phyloP scores from a whole-genome alignment of 2,888 invertebrate species.

The Aphidius colemani region DNA sequence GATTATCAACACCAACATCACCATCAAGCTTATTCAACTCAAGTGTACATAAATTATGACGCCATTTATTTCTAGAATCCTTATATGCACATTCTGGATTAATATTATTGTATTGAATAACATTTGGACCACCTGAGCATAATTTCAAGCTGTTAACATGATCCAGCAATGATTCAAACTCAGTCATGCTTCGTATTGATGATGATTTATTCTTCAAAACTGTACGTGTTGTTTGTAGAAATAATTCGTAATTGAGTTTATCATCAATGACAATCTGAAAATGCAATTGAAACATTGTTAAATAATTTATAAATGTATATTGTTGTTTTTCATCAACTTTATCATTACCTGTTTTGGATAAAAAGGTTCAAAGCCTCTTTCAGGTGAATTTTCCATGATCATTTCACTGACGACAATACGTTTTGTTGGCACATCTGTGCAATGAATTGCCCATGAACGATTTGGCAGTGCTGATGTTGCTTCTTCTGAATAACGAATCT shows the following conservation, averaged over 20 bases:
- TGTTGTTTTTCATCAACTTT: background rate
- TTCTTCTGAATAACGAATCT: slow-evolving; percentile 34
- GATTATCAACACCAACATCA: slow-evolving; percentile 6
- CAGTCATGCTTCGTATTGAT: slow-evolving; percentile 31
- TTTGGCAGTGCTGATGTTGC: slow-evolving; percentile 37
- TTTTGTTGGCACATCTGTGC: slow-evolving; percentile 35
- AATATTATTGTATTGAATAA: slow-evolving; percentile 35
- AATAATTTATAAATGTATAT: background rate
- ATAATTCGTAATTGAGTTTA: slow-evolving; percentile 38
- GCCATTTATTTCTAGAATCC: slow-evolving; percentile 39
- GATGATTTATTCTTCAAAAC: slow-evolving; percentile 36
- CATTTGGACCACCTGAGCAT: slow-evolving; percentile 39
- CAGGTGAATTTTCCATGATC: slow-evolving; percentile 30
- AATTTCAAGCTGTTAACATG: slow-evolving; percentile 38
- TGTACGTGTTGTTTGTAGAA: slow-evolving; percentile 35
- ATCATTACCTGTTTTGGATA: slow-evolving; percentile 39
- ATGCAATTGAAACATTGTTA: background rate
- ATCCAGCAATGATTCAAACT: slow-evolving; percentile 37
- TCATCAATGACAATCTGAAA: slow-evolving; percentile 40
- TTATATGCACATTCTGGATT: slow-evolving; percentile 43
- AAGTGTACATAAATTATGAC: slow-evolving; percentile 42
- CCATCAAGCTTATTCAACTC: slow-evolving; percentile 27
- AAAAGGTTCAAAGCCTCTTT: slow-evolving; percentile 33
- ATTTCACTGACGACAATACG: slow-evolving; percentile 39
- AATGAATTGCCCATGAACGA: slow-evolving; percentile 40